Evolutionary conservation across 2,113 vertebrate genomes (phyloP).

Genomic region (Muntiacus reevesi): DNA sequence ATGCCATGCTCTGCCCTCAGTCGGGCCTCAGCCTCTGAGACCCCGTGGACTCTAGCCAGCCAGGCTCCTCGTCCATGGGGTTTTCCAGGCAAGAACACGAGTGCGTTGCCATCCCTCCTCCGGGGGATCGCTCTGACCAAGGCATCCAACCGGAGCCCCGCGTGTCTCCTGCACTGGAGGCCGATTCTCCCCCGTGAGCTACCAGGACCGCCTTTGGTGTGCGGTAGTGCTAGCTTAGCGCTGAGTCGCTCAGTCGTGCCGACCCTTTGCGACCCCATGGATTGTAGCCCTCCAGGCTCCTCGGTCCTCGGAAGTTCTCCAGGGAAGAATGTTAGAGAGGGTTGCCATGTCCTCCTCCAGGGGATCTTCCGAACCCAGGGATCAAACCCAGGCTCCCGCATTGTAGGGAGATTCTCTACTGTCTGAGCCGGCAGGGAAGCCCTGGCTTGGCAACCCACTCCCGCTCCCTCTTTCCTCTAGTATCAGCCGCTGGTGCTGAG

Average conservation of each 20-base stretch:
- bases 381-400: neutral
- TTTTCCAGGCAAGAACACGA: neutral
- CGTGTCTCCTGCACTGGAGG: fast-evolving
- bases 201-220: neutral
- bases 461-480: neutral
- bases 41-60: neutral
- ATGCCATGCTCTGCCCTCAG: neutral
- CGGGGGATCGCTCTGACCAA: neutral
- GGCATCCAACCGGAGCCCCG: neutral
- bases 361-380: neutral
- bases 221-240: neutral
- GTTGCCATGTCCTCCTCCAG: neutral
- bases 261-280: neutral
- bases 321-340: neutral
- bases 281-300: neutral
- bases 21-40: neutral
- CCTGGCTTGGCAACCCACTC: too few species aligned
- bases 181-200: neutral
- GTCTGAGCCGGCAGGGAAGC: neutral
- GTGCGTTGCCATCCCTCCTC: neutral
- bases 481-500: too few species aligned
- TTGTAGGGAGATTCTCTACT: neutral
- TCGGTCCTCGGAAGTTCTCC: neutral
- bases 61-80: neutral
- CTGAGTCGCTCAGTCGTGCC: neutral